Conservation (phyloP, 2,113 vertebrate genomes). For the Triplophysa siluroides region DNA sequence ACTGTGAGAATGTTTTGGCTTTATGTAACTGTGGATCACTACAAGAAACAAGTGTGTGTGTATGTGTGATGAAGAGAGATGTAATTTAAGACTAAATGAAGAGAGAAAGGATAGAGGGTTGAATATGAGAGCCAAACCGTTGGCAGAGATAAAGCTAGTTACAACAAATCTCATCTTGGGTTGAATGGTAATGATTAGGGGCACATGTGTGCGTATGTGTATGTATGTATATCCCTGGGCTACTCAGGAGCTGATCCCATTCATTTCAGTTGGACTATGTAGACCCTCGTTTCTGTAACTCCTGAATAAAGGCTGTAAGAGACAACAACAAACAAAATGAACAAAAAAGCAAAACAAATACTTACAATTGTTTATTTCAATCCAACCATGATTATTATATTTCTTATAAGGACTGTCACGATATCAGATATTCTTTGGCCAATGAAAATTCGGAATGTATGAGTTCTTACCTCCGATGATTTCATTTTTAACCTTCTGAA, state of each 20-base stretch:
- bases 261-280: conserved; percentile 73
- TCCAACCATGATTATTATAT: background rate
- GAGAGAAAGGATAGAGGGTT: conserved; percentile 2
- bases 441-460: background rate
- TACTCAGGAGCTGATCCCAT: conserved; percentile 61
- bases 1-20: background rate
- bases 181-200: conserved; percentile 33
- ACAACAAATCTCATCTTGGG: conserved; percentile 46
- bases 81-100: background rate
- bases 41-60: conserved; percentile 18
- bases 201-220: conserved; percentile 50
- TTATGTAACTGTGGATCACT: background rate
- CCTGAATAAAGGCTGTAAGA: conserved; percentile 83
- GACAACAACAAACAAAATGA: background rate
- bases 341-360: background rate
- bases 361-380: background rate
- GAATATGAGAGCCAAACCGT: background rate
- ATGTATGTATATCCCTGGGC: conserved; percentile 65
- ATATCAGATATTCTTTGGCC: too few species aligned
- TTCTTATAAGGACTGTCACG: too few species aligned
- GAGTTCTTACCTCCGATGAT: conserved; percentile 81
- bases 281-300: conserved; percentile 83
- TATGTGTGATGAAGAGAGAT: background rate
- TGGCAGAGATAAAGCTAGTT: conserved; percentile 2
- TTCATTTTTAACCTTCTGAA: conserved; percentile 92